phyloP scores from a whole-genome alignment of 2,888 invertebrate genomes.

The Hemaris fuciformis region DNA sequence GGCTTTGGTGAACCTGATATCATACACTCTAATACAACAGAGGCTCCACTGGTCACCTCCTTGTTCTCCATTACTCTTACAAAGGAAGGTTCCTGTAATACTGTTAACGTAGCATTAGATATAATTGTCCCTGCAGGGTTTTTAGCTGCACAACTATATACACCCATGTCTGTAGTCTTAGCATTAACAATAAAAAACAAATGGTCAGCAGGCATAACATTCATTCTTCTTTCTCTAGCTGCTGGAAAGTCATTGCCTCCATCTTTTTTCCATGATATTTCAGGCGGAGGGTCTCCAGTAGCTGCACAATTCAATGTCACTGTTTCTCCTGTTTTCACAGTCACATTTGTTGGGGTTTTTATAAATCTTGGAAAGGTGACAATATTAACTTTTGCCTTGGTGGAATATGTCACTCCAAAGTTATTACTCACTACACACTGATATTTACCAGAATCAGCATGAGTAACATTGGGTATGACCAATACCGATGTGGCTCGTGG shows the following conservation, averaged over 20 bases:
- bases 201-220: slow-evolving; percentile 95
- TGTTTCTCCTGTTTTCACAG: slow-evolving; percentile 91
- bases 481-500: slow-evolving; percentile 87
- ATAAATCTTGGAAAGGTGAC: slow-evolving; percentile 93
- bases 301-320: slow-evolving; percentile 96
- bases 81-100: slow-evolving; percentile 93
- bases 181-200: slow-evolving; percentile 96
- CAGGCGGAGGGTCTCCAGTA: slow-evolving; percentile 92
- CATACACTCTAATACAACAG: slow-evolving; percentile 94
- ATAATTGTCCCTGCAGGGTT: slow-evolving; percentile 94
- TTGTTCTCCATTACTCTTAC: slow-evolving; percentile 92
- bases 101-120: slow-evolving; percentile 92
- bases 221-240: slow-evolving; percentile 94
- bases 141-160: slow-evolving; percentile 95
- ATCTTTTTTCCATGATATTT: slow-evolving; percentile 95
- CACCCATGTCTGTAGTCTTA: slow-evolving; percentile 92
- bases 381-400: slow-evolving; percentile 92
- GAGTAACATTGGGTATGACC: slow-evolving; percentile 87
- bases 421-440: slow-evolving; percentile 95
- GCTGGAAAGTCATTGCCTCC: slow-evolving; percentile 97
- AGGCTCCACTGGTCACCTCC: slow-evolving; percentile 89
- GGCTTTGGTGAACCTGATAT: slow-evolving; percentile 93
- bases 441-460: slow-evolving; percentile 92
- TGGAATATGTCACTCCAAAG: slow-evolving; percentile 94
- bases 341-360: slow-evolving; percentile 91